Base-by-base conservation (phyloP, 2,113 vertebrate genomes). In the Takifugu bimaculatus region DNA sequence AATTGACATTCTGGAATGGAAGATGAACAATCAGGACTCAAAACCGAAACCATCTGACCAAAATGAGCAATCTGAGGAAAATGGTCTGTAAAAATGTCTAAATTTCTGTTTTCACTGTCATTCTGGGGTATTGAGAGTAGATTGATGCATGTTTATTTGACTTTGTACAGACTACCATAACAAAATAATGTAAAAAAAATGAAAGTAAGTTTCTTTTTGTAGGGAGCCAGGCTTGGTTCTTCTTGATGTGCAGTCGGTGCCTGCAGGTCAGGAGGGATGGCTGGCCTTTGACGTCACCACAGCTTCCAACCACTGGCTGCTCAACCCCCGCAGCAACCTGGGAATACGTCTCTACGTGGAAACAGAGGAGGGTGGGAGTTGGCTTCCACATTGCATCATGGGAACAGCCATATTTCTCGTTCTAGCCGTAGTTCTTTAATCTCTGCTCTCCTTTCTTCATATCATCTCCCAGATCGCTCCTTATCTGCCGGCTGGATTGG, bases 161-260 rank as follows among this genome's bases (percentile, higher is more conserved):
- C 11, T 11, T 39, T 39, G 35, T 10, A 39, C 9, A 11, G 9
- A 10, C 35, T 3, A 6, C 7, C 35, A 11, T 39, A 10, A 39
- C 35, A 39, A 10, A 39, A 39, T 10, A 20, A 7, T 39, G 35
- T 6, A 11, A 39, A 11, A 39, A 39, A 32, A 32, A 6, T 11
- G 11, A 39, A 2, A 39, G 11, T 39, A 1, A 10, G 2, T 45
- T 15, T 11, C 44, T 15, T 15, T 45, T 15, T 45, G 2, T 2
- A 98, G 97, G 87, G 95, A 97, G 51, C 91, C 94, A 0, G 93
- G 97, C 54, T 89, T 98, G 85, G 91, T 95, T 72, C 92, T 98
- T 82, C 83, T 99, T 88, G 96, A 98, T 67, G 90, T 92, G 82
- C 95, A 96, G 90, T 94, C 93, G 6, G 90, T 95, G 52, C 91